Percentiles rank a stretch among this genome's conserved stretches.
Evolutionary conservation across 2,113 vertebrate species (phyloP).

Genomic region (Callopanchax toddi): DNA sequence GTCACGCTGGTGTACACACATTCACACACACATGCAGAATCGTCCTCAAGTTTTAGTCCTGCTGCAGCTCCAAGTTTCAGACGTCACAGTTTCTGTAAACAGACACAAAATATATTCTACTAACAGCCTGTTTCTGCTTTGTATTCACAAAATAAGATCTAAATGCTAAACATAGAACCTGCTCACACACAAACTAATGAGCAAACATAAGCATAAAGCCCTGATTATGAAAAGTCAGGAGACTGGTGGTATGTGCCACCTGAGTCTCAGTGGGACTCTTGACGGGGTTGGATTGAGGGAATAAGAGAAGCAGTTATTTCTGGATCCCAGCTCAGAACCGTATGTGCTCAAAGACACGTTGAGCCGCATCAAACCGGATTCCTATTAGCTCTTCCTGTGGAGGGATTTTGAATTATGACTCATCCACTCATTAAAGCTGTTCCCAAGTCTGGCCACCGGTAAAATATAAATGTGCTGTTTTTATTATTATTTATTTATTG

Average conservation of each 20-base stretch:
- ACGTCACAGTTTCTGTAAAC: background rate
- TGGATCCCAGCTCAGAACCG: slow-evolving; percentile 37
- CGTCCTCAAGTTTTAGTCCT: background rate
- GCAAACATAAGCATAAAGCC: background rate
- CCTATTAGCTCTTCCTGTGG: slow-evolving; percentile 46
- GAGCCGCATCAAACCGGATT: slow-evolving; percentile 51
- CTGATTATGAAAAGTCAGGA: slow-evolving; percentile 36
- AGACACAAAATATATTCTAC: background rate
- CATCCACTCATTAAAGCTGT: slow-evolving; percentile 61
- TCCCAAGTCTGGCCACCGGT: slow-evolving; percentile 46
- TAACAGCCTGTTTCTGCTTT: background rate
- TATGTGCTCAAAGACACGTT: slow-evolving; percentile 8
- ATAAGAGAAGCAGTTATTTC: slow-evolving; percentile 52
- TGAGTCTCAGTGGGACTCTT: slow-evolving; percentile 35
- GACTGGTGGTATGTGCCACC: slow-evolving; percentile 40
- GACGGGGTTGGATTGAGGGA: slow-evolving; percentile 39
- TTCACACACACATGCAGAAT: slow-evolving; percentile 5
- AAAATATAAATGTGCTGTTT: slow-evolving; percentile 21
- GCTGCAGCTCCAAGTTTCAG: background rate
- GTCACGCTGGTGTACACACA: slow-evolving; percentile 45
- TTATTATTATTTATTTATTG: background rate
- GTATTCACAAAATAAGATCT: slow-evolving; percentile 6
- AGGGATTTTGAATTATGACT: slow-evolving; percentile 61
- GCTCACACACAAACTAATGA: slow-evolving; percentile 2
- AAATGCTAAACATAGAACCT: background rate